Conservation (phyloP, 2,888 invertebrate genomes). For the Agrenia bidenticulata region DNA sequence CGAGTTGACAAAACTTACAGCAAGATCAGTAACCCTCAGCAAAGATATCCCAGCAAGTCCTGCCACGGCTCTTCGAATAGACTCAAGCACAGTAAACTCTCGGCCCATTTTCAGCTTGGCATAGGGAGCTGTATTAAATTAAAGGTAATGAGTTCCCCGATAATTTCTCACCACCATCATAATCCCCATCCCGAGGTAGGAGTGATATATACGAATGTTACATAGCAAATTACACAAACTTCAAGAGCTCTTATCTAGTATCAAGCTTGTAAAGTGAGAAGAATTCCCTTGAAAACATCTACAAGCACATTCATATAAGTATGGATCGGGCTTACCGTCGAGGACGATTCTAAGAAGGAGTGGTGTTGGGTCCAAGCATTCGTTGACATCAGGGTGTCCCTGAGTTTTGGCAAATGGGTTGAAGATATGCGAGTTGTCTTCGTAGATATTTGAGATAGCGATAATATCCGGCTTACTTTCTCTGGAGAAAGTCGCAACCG, state of each 20-base stretch:
- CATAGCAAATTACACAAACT: too few species aligned
- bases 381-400: conserved; percentile 48
- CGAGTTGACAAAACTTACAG: conserved; percentile 51
- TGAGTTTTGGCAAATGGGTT: conserved; percentile 51
- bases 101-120: conserved; percentile 50
- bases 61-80: conserved; percentile 55
- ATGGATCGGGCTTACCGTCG: conserved; percentile 37
- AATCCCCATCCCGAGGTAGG: too few species aligned
- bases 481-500: conserved; percentile 50
- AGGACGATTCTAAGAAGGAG: conserved; percentile 50
- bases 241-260: too few species aligned
- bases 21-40: conserved; percentile 55
- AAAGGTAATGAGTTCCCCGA: conserved; percentile 1
- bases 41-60: conserved; percentile 55
- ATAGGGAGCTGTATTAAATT: conserved; percentile 44
- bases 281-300: too few species aligned
- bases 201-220: too few species aligned
- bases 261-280: too few species aligned
- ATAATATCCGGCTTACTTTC: conserved; percentile 51
- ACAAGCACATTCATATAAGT: background rate
- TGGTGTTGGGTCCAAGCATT: conserved; percentile 51
- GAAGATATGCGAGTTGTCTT: conserved; percentile 50
- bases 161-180: background rate
- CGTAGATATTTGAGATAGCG: conserved; percentile 52
- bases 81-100: conserved; percentile 54